Evolutionary conservation across 1,140 invertebrate species (phyloP), one percentile per base, ranked within the genome.

Genomic region (Pachypeltis micranthus): DNA sequence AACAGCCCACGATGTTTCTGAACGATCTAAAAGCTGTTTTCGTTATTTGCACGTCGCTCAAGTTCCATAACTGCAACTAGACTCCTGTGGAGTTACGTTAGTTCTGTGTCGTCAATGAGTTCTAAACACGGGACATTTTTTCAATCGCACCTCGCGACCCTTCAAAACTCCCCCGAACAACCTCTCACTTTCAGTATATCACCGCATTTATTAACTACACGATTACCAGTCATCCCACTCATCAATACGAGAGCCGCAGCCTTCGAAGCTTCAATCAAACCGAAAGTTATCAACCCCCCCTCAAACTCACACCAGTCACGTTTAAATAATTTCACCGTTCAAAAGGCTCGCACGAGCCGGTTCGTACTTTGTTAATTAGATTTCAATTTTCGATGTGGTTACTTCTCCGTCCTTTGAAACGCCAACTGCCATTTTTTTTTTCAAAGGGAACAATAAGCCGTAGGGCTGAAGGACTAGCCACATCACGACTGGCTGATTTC

Each of bases 381-480:
- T 10, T 29, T 59, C 14, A 55, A 47, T 14, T 60, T 57, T 27
- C 28, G 26, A 67, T 67, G 66, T 67, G 66, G 63, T 61, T 63
- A 65, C 63, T 67, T 67, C 66, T 67, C 64, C 66, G 62, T 67
- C 63, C 64, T 67, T 47, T 67, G n/a, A 56, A 44, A n/a, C 44
- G 24, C 7, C 31, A 31, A 24, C 19, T 47, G 57, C 24, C 26
- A 25, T n/a, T n/a, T n/a, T n/a, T n/a, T n/a, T n/a, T n/a, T 60
- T 4, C 21, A 54, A 63, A 19, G 24, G 31, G 27, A 27, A 56
- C 19, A 19, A 7, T n/a, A 57, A 54, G 25, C 54, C 59, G 59
- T 63, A 65, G 64, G 61, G 65, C 63, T 39, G 56, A 67, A 67
- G 66, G 66, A 67, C 63, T 65, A 65, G 59, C 62, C 58, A 67